Evolutionary conservation across 2,113 vertebrate genomes (phyloP), one percentile per base, ranked within the genome.

Genomic region (Penelope pileata): DNA sequence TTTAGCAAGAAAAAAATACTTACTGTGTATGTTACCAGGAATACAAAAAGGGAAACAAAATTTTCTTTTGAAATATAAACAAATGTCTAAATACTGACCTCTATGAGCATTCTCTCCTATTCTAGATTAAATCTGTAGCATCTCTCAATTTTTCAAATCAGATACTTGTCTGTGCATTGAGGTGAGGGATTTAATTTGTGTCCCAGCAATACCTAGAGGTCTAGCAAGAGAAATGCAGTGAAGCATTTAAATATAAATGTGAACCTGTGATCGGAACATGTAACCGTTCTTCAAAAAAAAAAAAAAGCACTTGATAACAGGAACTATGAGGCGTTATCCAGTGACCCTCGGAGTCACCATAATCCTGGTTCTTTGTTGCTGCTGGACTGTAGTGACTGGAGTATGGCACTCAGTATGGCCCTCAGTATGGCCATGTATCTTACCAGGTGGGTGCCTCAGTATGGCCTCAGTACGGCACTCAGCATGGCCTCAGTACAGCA

Each of bases 21-120:
- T 21, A 7, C 2, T 5, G 1, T 0, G 4, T 12, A 14, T 3
- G 6, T 30, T 42, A 38, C 13, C 0, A 0, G 29, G 32, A 62
- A 34, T 2, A 12, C 3, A 38, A 21, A n/a, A 22, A 68, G n/a
- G 13, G 27, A 50, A 88, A 5, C 17, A 5, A 2, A 1, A 2
- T 13, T 42, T 53, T 48, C 27, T 6, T 80, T 23, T 36, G 23
- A 62, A 67, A 70, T n/a, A 16, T 23, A 36, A 88, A 50, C 9
- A 40, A 19, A 40, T 1, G 0, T 26, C 4, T 32, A 58, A 83
- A 34, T 60, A 59, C 48, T 34, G 15, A 32, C 13, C 24, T 36
- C 18, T 69, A 23, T 29, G 42, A 80, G 72, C 24, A 30, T 26
- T 72, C 58, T 70, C 42, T 51, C 54, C 16, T 12, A 9, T 43